Evolutionary conservation across 2,888 invertebrate species (phyloP).

Genomic region (Heliconius sara): DNA sequence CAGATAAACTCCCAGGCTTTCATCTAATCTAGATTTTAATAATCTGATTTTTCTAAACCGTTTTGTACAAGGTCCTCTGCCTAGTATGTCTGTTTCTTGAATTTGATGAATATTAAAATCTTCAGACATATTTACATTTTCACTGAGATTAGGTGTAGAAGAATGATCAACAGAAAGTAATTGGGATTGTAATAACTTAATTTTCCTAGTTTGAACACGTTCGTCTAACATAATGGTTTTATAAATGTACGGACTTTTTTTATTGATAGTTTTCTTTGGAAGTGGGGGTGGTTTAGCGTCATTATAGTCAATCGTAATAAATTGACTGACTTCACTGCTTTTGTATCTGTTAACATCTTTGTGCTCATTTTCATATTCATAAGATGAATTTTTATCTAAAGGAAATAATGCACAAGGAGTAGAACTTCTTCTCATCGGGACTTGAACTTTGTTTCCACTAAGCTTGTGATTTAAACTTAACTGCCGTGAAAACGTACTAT

Average conservation of each 20-base stretch:
- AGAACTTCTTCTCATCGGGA: slow-evolving; percentile 75
- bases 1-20: slow-evolving; percentile 88
- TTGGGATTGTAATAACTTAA: slow-evolving; percentile 79
- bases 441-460: slow-evolving; percentile 72
- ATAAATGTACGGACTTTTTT: slow-evolving; percentile 73
- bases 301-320: slow-evolving; percentile 61
- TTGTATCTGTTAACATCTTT: slow-evolving; percentile 57
- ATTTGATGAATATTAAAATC: slow-evolving; percentile 59
- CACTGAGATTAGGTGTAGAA: slow-evolving; percentile 64
- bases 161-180: slow-evolving; percentile 68
- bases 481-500: slow-evolving; percentile 73
- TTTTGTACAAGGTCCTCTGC: slow-evolving; percentile 84
- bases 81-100: slow-evolving; percentile 73
- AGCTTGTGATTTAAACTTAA: slow-evolving; percentile 77
- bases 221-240: slow-evolving; percentile 80
- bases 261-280: slow-evolving; percentile 76
- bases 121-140: slow-evolving; percentile 64
- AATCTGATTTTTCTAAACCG: slow-evolving; percentile 87
- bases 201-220: slow-evolving; percentile 79
- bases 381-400: slow-evolving; percentile 65
- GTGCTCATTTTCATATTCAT: slow-evolving; percentile 68
- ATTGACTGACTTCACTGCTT: slow-evolving; percentile 48
- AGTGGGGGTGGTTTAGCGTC: slow-evolving; percentile 77
- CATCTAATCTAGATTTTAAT: slow-evolving; percentile 86
- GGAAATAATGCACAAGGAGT: slow-evolving; percentile 80